phyloP scores from a whole-genome alignment of 2,888 invertebrate species.

The Tridacna crocea region DNA sequence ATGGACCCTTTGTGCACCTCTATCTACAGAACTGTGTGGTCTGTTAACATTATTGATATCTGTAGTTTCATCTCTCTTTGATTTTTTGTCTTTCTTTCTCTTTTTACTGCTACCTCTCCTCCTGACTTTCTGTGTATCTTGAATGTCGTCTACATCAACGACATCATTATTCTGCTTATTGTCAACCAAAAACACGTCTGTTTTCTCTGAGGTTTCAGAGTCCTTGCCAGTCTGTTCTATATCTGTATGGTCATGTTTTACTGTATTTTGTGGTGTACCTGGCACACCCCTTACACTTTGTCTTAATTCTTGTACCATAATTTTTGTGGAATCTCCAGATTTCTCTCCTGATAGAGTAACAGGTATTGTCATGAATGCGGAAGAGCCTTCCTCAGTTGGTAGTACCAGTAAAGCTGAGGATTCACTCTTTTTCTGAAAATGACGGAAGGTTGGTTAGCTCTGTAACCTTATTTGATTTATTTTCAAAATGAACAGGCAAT shows the following conservation, averaged over 20 bases:
- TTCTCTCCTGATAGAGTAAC: slow-evolving; percentile 14
- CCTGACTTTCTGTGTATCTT: background rate
- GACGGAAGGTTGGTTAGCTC: background rate
- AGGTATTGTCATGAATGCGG: slow-evolving; percentile 3
- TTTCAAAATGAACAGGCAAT: background rate
- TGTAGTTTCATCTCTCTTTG: background rate
- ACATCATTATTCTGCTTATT: background rate
- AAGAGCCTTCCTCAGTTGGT: slow-evolving; percentile 14
- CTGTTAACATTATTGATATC: slow-evolving; percentile 20
- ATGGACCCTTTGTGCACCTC: slow-evolving; percentile 19
- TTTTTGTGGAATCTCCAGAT: slow-evolving; percentile 13
- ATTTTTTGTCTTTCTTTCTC: slow-evolving; percentile 7
- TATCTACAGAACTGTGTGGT: slow-evolving; percentile 19
- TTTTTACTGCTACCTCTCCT: slow-evolving; percentile 14
- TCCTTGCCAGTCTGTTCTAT: background rate
- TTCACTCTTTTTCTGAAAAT: slow-evolving; percentile 19
- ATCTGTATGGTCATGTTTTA: slow-evolving; percentile 4
- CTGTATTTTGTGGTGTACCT: background rate
- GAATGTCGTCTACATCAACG: background rate
- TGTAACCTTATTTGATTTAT: background rate
- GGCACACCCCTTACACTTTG: background rate
- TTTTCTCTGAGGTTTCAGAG: background rate
- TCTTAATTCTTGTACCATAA: slow-evolving; percentile 22
- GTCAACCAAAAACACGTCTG: background rate
- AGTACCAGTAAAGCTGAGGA: slow-evolving; percentile 17